Percentiles rank a stretch among this genome's conserved stretches.
Evolutionary conservation across 2,888 invertebrate genomes (phyloP).

Genomic region (Archaeoteleia sp.): DNA sequence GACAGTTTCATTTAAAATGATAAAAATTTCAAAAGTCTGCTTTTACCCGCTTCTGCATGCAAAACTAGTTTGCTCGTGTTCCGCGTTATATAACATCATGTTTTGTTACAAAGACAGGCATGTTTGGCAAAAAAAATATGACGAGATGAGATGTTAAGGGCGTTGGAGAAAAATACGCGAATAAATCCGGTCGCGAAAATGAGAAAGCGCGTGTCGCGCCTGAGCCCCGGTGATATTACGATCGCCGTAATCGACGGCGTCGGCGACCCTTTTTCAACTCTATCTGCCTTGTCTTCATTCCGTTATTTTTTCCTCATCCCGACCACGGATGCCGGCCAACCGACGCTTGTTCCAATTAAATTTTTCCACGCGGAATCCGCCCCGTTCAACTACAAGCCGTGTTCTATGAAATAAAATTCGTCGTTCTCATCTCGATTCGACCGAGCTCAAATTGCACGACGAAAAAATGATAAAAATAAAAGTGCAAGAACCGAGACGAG

Average conservation of each 20-base stretch:
- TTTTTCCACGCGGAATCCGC: constrained; percentile 52
- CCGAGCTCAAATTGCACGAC: constrained; percentile 32
- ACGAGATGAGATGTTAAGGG: constrained; percentile 21
- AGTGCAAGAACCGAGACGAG: constrained; percentile 27
- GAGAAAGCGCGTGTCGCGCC: constrained; percentile 33
- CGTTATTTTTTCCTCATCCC: constrained; percentile 27
- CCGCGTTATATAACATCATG: constrained; percentile 3
- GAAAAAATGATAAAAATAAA: constrained; percentile 37
- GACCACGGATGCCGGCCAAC: constrained; percentile 27
- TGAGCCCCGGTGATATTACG: constrained; percentile 20
- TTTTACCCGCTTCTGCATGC: neutral
- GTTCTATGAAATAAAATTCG: constrained; percentile 51
- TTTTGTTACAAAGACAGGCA: constrained; percentile 10
- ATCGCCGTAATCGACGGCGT: constrained; percentile 29
- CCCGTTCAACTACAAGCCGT: constrained; percentile 48
- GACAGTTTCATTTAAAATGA: neutral
- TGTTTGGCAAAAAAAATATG: constrained; percentile 21
- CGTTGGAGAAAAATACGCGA: constrained; percentile 13
- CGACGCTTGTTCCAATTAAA: constrained; percentile 55
- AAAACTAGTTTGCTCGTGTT: constrained; percentile 4
- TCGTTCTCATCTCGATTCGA: constrained; percentile 38
- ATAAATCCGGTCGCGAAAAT: constrained; percentile 34
- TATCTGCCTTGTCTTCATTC: constrained; percentile 33
- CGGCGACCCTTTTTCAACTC: constrained; percentile 37
- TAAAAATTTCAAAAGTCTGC: neutral